Percentiles rank a stretch among this genome's conserved stretches.
Evolutionary conservation across 2,888 invertebrate species (phyloP).

Genomic region (Eremobia ochroleuca): DNA sequence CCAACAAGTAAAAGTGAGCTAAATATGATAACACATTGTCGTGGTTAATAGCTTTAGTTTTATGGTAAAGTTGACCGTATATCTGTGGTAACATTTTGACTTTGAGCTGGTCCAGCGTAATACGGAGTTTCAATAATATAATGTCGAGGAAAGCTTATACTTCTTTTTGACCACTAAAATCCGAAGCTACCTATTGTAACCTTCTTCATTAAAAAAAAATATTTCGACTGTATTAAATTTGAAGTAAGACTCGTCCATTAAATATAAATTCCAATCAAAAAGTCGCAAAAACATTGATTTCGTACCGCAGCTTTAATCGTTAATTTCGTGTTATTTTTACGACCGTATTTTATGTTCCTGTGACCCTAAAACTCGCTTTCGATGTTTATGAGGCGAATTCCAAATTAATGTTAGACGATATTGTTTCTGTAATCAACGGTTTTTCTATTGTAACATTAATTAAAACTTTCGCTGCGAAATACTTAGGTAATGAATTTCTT

Average conservation of each 20-base stretch:
- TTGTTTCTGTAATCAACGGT: slow-evolving; percentile 68
- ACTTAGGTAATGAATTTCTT: slow-evolving; percentile 51
- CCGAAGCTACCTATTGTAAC: no score
- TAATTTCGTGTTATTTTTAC: slow-evolving; percentile 80
- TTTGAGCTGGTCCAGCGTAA: neutral
- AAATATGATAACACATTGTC: neutral
- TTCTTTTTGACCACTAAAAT: no score
- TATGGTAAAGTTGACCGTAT: neutral
- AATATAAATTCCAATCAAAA: neutral
- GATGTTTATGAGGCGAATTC: slow-evolving; percentile 75
- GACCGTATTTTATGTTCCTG: slow-evolving; percentile 76
- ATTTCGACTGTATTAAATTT: neutral
- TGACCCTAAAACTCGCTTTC: slow-evolving; percentile 75
- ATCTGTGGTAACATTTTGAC: neutral
- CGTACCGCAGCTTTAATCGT: slow-evolving; percentile 64
- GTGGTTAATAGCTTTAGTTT: neutral
- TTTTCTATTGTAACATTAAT: slow-evolving; percentile 65
- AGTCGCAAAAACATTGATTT: neutral
- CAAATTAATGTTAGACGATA: slow-evolving; percentile 75
- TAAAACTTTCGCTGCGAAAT: slow-evolving; percentile 57
- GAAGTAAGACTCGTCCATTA: neutral
- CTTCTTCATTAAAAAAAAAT: neutral
- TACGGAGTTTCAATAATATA: neutral
- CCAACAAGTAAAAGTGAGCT: neutral
- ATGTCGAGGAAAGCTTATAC: no score